Base-by-base conservation (phyloP, 2,888 invertebrate genomes). In the Notodonta ziczac region DNA sequence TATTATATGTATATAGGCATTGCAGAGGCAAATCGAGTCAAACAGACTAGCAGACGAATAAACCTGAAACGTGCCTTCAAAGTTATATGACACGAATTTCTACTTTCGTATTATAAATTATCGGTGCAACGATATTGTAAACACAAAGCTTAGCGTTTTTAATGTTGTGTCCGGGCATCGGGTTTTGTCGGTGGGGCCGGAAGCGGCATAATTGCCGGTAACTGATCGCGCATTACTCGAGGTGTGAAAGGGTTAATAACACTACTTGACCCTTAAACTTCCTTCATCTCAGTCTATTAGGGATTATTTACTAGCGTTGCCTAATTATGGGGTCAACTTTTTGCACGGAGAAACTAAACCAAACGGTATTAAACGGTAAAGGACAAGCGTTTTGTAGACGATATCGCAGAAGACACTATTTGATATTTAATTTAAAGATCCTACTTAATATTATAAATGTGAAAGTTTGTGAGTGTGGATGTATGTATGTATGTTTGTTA, bases 231-330 rank as follows among this genome's bases (percentile, higher is more conserved):
- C 83, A 86, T 86, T 87, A 86, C 86, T 70, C 74, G 82, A 90
- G 88, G 92, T 90, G 92, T 90, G 87, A 91, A 89, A 87, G 90
- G 91, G 89, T 91, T 91, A 92, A 91, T 88, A 91, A 88, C 91
- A 90, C 86, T 84, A 82, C 86, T 91, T 91, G 90, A 91, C 91
- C 92, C 84, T 75, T 83, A 78, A 81, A 82, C 82, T 85, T 83
- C 79, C 81, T 84, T 82, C 78, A 78, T 82, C 80, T 81, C 77
- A 70, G 69, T 68, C 69, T 67, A 66, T 74, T 60, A 67, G 61
- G 67, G 61, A 56, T 63, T 52, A 59, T 60, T 54, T 62, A 67
- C 66, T 61, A 54, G 61, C 57, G 54, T 62, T 12, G 56, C 46
- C 56, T 57, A 61, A 59, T 70, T 46, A 54, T 14, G 16, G 56